Percentiles rank a stretch among this genome's conserved stretches.
Conservation (phyloP, 37 sponge, comb jelly and placozoan species). For the Geodia barretti region DNA sequence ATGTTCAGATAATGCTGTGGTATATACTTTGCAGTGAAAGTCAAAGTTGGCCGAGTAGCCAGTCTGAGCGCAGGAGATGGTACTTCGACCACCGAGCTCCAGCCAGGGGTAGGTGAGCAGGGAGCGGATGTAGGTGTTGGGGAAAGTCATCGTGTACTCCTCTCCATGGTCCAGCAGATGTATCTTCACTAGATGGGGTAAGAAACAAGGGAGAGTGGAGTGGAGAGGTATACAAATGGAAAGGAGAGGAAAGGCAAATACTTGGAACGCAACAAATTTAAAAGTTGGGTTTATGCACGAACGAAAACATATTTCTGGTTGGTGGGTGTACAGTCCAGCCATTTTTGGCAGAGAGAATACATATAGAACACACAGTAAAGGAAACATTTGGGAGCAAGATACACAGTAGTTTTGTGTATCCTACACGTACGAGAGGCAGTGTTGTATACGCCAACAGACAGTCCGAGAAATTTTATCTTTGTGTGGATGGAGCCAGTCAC, state of each 20-base stretch:
- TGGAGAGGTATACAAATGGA: no score
- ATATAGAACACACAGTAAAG: neutral
- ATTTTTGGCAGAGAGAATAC: neutral
- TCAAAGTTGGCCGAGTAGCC: constrained; percentile 87
- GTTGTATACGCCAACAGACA: constrained; percentile 78
- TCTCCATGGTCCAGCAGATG: constrained; percentile 53
- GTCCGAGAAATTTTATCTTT: constrained; percentile 69
- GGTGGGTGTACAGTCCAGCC: neutral
- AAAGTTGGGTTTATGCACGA: no score
- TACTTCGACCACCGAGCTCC: constrained; percentile 72
- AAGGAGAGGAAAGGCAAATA: no score
- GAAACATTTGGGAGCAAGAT: neutral
- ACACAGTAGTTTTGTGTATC: neutral
- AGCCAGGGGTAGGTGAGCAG: constrained; percentile 77
- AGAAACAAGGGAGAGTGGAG: no score
- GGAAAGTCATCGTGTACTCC: constrained; percentile 57
- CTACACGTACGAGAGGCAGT: constrained; percentile 60
- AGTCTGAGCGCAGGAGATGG: constrained; percentile 70
- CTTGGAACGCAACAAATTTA: no score
- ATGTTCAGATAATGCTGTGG: no score
- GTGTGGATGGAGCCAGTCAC: constrained; percentile 31
- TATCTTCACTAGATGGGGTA: constrained; percentile 22
- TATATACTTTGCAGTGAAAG: constrained; percentile 84
- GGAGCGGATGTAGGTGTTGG: constrained; percentile 44
- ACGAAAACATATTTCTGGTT: no score